Conservation (phyloP, 2,113 vertebrate genomes). For the Eidolon helvum region DNA sequence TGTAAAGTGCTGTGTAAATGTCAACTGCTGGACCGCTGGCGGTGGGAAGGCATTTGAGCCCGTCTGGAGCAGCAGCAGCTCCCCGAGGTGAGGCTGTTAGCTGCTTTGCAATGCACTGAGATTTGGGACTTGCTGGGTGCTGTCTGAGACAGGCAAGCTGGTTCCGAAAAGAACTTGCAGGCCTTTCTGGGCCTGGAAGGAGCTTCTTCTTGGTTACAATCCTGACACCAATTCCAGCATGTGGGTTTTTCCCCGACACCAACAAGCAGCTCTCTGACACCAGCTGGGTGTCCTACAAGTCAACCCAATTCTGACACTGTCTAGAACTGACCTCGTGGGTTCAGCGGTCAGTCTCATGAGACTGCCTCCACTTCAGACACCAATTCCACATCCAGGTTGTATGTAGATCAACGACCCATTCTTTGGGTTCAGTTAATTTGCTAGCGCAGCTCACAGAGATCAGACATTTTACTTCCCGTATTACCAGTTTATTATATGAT, state of each 20-base stretch:
- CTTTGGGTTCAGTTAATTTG: background rate
- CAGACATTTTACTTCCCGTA: background rate
- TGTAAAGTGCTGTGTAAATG: constrained; percentile 53
- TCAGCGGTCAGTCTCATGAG: background rate
- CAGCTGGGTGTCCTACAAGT: background rate
- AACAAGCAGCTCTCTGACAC: background rate
- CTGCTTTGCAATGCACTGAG: background rate
- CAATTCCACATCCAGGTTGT: background rate
- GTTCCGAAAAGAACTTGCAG: background rate
- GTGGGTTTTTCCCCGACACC: background rate
- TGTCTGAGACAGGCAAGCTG: background rate
- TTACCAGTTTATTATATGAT: background rate
- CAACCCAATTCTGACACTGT: background rate
- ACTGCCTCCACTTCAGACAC: background rate
- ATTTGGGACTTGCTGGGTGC: background rate
- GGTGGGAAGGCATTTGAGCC: background rate
- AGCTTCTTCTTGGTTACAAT: background rate
- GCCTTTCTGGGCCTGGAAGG: background rate
- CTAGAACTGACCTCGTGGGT: background rate
- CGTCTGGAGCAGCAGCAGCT: background rate
- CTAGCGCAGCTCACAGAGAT: background rate
- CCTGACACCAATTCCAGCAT: background rate
- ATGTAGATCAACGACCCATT: too few species aligned
- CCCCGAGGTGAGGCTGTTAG: background rate
- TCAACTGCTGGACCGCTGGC: background rate